Evolutionary conservation across 2,888 invertebrate genomes (phyloP).

Genomic region (Nasonovia ribisnigri): DNA sequence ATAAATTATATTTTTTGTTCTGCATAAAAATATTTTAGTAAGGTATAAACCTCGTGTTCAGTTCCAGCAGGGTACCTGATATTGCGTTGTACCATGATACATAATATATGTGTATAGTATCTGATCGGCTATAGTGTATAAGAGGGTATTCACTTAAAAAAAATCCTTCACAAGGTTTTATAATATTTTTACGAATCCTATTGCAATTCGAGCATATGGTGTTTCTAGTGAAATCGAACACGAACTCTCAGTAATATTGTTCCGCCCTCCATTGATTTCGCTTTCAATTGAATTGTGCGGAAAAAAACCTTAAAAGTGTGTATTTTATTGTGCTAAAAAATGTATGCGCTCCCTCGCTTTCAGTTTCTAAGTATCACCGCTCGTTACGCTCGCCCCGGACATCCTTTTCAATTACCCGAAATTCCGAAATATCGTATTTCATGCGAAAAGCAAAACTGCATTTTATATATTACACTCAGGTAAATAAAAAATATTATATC

Average conservation of each 20-base stretch:
- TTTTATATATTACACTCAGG: not conserved
- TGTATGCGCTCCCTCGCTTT: constrained; percentile 38
- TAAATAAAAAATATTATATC: not conserved
- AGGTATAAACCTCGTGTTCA: not conserved
- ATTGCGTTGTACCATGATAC: not conserved
- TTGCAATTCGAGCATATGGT: constrained; percentile 30
- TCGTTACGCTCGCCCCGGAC: constrained; percentile 53
- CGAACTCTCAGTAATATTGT: not conserved
- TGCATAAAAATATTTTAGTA: not conserved
- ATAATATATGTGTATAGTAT: too few species aligned
- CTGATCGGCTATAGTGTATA: not conserved
- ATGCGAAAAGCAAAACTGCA: not conserved
- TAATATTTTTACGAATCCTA: not conserved
- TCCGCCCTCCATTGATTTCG: constrained; percentile 52
- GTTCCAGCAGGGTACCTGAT: not conserved
- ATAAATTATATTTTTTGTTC: not conserved
- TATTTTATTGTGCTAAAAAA: constrained; percentile 26
- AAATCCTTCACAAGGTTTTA: not conserved
- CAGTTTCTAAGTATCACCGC: constrained; percentile 28
- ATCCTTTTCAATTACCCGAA: constrained; percentile 38
- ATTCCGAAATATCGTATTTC: constrained; percentile 19
- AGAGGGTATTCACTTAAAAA: not conserved
- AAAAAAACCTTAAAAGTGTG: constrained; percentile 39
- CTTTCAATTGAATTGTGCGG: constrained; percentile 18
- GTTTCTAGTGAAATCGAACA: constrained; percentile 52